phyloP scores from a whole-genome alignment of 2,888 invertebrate species.

The Nomada goodeniana region DNA sequence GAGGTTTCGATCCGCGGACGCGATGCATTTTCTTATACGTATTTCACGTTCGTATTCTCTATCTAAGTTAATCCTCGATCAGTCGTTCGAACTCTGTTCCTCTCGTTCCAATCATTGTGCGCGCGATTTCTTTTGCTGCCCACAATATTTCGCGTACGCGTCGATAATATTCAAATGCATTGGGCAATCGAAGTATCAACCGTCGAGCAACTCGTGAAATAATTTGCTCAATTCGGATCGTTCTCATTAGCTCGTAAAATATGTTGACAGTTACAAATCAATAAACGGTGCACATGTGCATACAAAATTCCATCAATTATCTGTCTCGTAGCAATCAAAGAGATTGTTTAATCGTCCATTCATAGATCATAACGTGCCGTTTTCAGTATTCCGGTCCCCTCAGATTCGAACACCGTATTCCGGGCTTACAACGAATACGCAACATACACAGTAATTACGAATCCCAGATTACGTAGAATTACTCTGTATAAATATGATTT shows the following conservation, averaged over 20 bases:
- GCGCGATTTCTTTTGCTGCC: too few species aligned
- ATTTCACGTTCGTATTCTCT: too few species aligned
- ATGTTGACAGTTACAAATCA: background rate
- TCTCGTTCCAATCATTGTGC: too few species aligned
- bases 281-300: too few species aligned
- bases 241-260: background rate
- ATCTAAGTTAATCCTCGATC: too few species aligned
- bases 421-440: slow-evolving; percentile 41
- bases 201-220: slow-evolving; percentile 1
- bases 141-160: too few species aligned
- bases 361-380: background rate
- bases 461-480: slow-evolving; percentile 46
- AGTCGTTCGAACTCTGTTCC: too few species aligned
- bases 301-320: background rate
- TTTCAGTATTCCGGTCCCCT: too few species aligned
- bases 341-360: slow-evolving; percentile 27
- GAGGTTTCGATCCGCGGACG: too few species aligned
- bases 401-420: slow-evolving; percentile 51
- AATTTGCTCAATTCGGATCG: slow-evolving; percentile 7
- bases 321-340: background rate
- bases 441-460: slow-evolving; percentile 56
- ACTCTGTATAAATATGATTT: slow-evolving; percentile 40
- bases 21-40: too few species aligned
- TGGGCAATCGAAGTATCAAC: slow-evolving; percentile 3
- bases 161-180: slow-evolving; percentile 4